Evolutionary conservation across 2,113 vertebrate species (phyloP).

Genomic region (Leucosticte australis): DNA sequence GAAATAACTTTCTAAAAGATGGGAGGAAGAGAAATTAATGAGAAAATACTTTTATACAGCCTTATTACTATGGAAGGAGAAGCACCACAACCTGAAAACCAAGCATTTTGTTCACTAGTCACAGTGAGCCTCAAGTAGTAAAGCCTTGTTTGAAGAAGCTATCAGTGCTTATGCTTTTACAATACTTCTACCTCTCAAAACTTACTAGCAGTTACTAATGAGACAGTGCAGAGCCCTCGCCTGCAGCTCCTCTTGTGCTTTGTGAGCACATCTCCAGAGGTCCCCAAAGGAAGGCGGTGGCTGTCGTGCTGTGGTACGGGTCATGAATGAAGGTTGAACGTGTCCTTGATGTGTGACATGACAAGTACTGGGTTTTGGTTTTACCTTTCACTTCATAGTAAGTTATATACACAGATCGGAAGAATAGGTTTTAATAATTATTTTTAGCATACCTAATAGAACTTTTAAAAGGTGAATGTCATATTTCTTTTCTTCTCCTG

Average conservation of each 20-base stretch:
- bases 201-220: not conserved
- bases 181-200: not conserved
- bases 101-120: not conserved
- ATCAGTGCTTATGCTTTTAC: not conserved
- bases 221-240: not conserved
- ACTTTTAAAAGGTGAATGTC: not conserved
- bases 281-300: not conserved
- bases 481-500: not conserved
- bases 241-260: not conserved
- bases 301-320: accelerated
- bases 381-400: not conserved
- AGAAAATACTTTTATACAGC: not conserved
- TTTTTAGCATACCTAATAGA: not conserved
- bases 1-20: not conserved
- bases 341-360: accelerated
- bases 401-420: not conserved
- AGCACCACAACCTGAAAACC: not conserved
- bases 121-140: not conserved
- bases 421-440: not conserved
- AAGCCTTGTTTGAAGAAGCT: not conserved
- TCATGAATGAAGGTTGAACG: not conserved
- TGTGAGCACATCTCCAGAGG: not conserved
- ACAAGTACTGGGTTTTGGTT: not conserved
- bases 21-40: not conserved
- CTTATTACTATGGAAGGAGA: not conserved